A percentile compares a stretch with the other conserved stretches of the same genome.
Conservation (phyloP, 2,113 vertebrate genomes). For the Poecile atricapillus region DNA sequence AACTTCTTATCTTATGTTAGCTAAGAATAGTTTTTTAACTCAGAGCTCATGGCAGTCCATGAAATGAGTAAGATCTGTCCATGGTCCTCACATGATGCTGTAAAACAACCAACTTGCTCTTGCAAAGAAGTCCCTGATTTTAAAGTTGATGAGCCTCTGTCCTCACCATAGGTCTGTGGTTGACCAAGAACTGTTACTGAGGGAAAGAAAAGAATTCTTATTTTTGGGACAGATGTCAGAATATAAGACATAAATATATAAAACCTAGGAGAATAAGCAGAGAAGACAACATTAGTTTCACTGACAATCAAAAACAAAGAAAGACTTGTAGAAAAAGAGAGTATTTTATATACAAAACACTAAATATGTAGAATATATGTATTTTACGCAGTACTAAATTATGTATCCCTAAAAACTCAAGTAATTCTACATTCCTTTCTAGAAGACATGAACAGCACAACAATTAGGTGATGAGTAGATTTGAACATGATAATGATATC, state of each 20-base stretch:
- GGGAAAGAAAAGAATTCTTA: neutral
- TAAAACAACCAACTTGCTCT: neutral
- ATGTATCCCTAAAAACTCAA: neutral
- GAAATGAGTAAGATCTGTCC: constrained; percentile 51
- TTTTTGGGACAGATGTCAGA: neutral
- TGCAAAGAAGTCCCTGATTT: neutral
- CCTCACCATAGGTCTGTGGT: neutral
- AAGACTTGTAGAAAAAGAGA: neutral
- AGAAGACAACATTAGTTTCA: neutral
- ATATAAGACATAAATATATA: neutral
- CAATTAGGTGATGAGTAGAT: neutral
- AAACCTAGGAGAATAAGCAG: neutral
- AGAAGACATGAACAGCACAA: neutral
- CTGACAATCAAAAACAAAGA: neutral
- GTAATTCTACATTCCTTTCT: neutral
- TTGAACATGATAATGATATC: neutral
- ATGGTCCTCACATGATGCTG: constrained; percentile 24
- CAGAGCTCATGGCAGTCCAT: neutral
- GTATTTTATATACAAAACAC: neutral
- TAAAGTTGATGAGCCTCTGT: neutral
- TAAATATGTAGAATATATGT: neutral
- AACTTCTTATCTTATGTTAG: neutral
- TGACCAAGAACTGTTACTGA: neutral
- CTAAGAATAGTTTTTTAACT: neutral
- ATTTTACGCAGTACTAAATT: neutral